Evolutionary conservation across 2,113 vertebrate species (phyloP).

Genomic region (Pelusios castaneus): DNA sequence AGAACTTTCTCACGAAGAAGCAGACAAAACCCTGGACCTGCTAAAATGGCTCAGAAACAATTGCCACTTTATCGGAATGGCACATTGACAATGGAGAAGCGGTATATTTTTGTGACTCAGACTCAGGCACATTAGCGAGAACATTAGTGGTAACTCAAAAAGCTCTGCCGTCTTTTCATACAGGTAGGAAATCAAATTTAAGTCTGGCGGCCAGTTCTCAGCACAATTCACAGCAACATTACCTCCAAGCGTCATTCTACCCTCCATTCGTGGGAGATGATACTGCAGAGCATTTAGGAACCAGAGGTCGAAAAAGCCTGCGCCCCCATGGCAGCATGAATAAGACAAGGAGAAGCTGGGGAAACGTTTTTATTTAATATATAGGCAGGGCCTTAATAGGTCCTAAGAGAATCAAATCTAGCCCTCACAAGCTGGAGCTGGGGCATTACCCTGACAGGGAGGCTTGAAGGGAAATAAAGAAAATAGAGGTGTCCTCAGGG

Average conservation of each 20-base stretch:
- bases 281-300: not conserved
- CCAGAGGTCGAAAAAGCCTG: not conserved
- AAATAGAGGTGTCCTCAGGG: not conserved
- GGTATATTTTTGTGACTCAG: not conserved
- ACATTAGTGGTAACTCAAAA: not conserved
- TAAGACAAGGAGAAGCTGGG: fast-evolving
- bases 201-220: not conserved
- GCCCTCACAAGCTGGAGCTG: not conserved
- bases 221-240: fast-evolving
- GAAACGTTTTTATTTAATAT: not conserved
- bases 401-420: not conserved
- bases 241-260: not conserved
- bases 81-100: not conserved
- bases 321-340: fast-evolving
- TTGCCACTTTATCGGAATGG: too few species aligned
- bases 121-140: fast-evolving
- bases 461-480: not conserved
- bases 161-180: not conserved
- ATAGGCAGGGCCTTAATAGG: not conserved
- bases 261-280: not conserved
- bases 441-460: not conserved
- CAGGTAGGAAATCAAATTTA: not conserved
- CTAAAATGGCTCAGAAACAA: not conserved
- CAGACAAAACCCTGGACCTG: not conserved
- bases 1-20: not conserved